Evolutionary conservation across 2,888 invertebrate species (phyloP).

Genomic region (Conomelus anceps): DNA sequence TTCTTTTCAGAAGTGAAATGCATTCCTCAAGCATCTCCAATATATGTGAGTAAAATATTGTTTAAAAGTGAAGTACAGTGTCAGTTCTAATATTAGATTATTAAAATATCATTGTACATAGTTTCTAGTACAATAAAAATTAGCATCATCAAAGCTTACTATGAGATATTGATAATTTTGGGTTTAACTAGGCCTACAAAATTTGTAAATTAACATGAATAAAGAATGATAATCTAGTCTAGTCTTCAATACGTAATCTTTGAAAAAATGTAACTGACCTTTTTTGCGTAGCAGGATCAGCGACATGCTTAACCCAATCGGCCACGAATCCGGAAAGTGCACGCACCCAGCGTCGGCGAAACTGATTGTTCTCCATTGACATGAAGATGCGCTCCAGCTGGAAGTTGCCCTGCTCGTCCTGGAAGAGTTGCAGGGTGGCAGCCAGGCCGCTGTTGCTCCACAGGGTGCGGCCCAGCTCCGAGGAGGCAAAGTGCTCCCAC

Average conservation of each 20-base stretch:
- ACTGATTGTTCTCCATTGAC: constrained; percentile 71
- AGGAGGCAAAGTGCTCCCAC: constrained; percentile 70
- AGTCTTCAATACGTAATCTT: background rate
- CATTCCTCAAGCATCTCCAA: too few species aligned
- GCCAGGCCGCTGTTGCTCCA: constrained; percentile 68
- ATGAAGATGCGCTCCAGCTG: constrained; percentile 67
- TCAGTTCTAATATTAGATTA: too few species aligned
- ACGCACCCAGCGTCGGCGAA: constrained; percentile 73
- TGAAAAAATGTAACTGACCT: constrained; percentile 45
- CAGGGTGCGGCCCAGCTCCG: constrained; percentile 65
- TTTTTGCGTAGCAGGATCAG: constrained; percentile 68
- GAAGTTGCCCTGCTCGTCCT: constrained; percentile 34
- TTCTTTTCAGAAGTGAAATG: too few species aligned
- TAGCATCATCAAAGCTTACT: too few species aligned
- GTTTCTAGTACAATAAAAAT: too few species aligned
- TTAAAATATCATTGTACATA: too few species aligned
- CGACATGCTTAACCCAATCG: constrained; percentile 63
- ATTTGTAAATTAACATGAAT: too few species aligned
- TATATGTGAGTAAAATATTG: too few species aligned
- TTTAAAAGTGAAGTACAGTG: too few species aligned
- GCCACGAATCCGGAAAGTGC: constrained; percentile 67
- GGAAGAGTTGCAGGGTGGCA: constrained; percentile 58
- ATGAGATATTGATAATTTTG: too few species aligned
- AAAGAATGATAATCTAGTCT: too few species aligned
- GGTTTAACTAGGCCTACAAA: too few species aligned